Base-by-base conservation (phyloP, 2,113 vertebrate species). In the Xerus inauris region DNA sequence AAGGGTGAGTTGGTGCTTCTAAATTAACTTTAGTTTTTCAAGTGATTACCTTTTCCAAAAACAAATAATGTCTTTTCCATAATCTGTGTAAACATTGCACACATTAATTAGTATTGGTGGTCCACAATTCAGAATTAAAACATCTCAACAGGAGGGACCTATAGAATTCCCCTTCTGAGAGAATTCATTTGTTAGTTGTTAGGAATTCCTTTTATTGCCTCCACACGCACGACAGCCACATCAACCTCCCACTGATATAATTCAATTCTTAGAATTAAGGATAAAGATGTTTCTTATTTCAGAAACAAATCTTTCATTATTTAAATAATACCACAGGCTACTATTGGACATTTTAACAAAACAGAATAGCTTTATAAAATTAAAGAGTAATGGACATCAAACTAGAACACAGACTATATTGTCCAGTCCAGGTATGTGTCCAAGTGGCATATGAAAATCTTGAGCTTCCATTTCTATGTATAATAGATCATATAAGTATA, bases 241-340 rank as follows among this genome's bases (percentile, higher is more conserved):
- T 97, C 89, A 95, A 40, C 92, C 95, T 89, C 94, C 96, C 59
- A 95, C 92, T 94, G 95, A 67, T 93, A 97, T 51, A 96, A 94
- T 64, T 71, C 26, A 96, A 84, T 71, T 76, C 51, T 96, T 87
- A 72, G 65, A 93, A 97, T 91, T 94, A 96, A 59, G 85, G 71
- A 72, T 73, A 97, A 95, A 76, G 45, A 95, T 47, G 38, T 32
- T 81, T 88, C 35, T 80, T 81, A 94, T 81, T 87, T 85, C 65
- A 95, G 69, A 97, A 72, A 95, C 42, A 95, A 96, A 93, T 96
- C 71, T 35, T 94, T 93, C 64, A 89, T 81, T 95, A n/a, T 94
- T 94, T 94, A 96, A 96, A 77, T 72, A 95, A 95, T 38, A 92
- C 83, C 84, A 92, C 64, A 87, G 89, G 76, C 51, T 84, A 76